These are phyloP conservation scores for Globia sparganii DNA, from an alignment of 2,888 invertebrate species.

Conservation along the genomic window DNA sequence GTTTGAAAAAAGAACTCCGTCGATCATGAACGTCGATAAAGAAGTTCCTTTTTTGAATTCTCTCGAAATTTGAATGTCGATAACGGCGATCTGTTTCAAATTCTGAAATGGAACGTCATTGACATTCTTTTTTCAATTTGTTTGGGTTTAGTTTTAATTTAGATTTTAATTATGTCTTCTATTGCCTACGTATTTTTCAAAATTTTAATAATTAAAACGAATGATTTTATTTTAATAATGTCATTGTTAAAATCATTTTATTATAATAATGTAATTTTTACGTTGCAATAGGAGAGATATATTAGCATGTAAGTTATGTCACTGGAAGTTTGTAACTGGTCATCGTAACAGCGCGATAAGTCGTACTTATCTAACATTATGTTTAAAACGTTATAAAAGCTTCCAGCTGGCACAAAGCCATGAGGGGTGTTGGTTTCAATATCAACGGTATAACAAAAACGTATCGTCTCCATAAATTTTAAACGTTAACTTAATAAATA, in stretches of 20 bases:
- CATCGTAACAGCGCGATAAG: slow-evolving; percentile 63
- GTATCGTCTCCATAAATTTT: slow-evolving; percentile 89
- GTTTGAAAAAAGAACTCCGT: slow-evolving; percentile 64
- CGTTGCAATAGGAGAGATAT: slow-evolving; percentile 80
- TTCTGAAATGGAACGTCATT: slow-evolving; percentile 55
- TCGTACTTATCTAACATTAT: slow-evolving; percentile 71
- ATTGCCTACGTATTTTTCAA: slow-evolving; percentile 58
- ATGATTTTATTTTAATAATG: slow-evolving; percentile 57
- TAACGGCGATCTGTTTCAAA: slow-evolving; percentile 57
- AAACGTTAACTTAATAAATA: slow-evolving; percentile 82
- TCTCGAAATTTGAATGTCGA: slow-evolving; percentile 67
- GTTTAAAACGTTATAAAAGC: slow-evolving; percentile 81
- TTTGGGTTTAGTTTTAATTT: slow-evolving; percentile 64
- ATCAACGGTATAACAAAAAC: slow-evolving; percentile 87
- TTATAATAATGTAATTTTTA: slow-evolving; percentile 34
- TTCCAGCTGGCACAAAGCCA: slow-evolving; percentile 89
- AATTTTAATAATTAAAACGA: slow-evolving; percentile 14
- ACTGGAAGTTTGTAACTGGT: slow-evolving; percentile 85
- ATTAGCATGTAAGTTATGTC: slow-evolving; percentile 85
- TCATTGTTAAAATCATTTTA: slow-evolving; percentile 54
- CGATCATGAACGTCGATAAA: slow-evolving; percentile 23
- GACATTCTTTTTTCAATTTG: slow-evolving; percentile 67
- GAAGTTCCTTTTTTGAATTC: slow-evolving; percentile 62
- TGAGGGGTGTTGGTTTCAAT: slow-evolving; percentile 90
- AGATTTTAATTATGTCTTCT: slow-evolving; percentile 67